Evolutionary conservation across 2,888 invertebrate genomes (phyloP).

Genomic region (Nyleta sp.): DNA sequence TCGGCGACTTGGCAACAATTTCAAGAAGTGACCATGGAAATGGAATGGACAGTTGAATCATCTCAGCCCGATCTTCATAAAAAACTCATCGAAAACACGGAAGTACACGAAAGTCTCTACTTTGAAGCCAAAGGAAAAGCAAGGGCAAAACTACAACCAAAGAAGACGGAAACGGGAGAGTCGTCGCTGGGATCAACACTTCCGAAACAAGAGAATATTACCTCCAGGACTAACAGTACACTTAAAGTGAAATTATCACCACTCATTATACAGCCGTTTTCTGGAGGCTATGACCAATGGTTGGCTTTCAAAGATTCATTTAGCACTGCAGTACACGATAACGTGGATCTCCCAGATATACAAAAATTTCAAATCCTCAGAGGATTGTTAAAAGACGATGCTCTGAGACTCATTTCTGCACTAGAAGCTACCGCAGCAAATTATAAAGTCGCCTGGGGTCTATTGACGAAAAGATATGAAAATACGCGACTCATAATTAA

Average conservation of each 20-base stretch:
- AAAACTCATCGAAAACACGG: too few relatives aligned
- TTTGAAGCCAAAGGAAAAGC: too few relatives aligned
- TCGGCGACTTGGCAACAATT: too few relatives aligned
- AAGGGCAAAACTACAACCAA: too few relatives aligned
- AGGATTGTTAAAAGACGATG: not conserved
- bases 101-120: too few relatives aligned
- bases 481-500: not conserved
- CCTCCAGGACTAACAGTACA: not conserved
- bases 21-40: too few relatives aligned
- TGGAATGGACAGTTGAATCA: too few relatives aligned
- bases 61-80: too few relatives aligned
- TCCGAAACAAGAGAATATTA: too few relatives aligned
- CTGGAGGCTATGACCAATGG: not conserved
- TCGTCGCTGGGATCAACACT: too few relatives aligned
- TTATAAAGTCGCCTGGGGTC: not conserved
- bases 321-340: not conserved
- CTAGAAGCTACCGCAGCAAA: not conserved
- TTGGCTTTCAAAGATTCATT: conserved; percentile 5
- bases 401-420: not conserved
- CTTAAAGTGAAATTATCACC: conserved; percentile 4
- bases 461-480: conserved; percentile 7
- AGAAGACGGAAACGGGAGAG: too few relatives aligned
- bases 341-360: not conserved
- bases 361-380: conserved; percentile 1
- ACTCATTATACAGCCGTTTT: not conserved